Percentiles rank a stretch among this genome's conserved stretches.
Conservation (phyloP, 2,113 vertebrate species). For the Proteles cristata region DNA sequence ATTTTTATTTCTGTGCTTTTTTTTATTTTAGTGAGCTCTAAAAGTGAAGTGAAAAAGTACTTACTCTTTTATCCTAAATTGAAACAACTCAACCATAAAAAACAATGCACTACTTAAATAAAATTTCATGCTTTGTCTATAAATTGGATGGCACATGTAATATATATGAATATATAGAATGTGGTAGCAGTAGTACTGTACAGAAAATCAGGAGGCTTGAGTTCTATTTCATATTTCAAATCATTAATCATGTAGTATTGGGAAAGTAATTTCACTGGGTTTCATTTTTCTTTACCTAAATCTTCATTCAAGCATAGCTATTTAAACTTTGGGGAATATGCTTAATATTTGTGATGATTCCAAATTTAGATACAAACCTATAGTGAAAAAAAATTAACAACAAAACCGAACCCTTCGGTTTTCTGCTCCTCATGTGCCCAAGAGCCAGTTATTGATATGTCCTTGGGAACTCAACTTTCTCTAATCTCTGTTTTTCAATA, state of each 20-base stretch:
- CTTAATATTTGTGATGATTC: not conserved
- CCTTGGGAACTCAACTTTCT: slow-evolving; percentile 44
- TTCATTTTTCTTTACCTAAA: not conserved
- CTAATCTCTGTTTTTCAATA: slow-evolving; percentile 53
- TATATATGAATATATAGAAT: not conserved
- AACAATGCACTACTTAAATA: not conserved
- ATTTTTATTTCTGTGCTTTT: not conserved
- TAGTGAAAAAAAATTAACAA: slow-evolving; percentile 9
- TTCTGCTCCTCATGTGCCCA: not conserved
- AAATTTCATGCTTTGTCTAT: not conserved
- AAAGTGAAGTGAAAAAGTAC: not conserved
- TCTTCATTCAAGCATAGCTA: not conserved
- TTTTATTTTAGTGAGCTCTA: not conserved
- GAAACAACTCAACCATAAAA: not conserved
- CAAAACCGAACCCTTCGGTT: not conserved
- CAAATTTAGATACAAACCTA: not conserved
- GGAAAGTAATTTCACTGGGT: not conserved
- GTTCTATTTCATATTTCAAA: slow-evolving; percentile 30
- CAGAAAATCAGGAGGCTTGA: not conserved
- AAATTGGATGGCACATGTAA: not conserved
- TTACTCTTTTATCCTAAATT: not conserved
- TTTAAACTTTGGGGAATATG: not conserved
- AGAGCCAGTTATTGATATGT: slow-evolving; percentile 20
- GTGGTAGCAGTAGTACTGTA: not conserved
- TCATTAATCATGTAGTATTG: not conserved